A percentile compares a stretch with the other conserved stretches of the same genome.
Evolutionary conservation across 1,140 invertebrate species (phyloP).

Genomic region (Octopus bimaculoides): DNA sequence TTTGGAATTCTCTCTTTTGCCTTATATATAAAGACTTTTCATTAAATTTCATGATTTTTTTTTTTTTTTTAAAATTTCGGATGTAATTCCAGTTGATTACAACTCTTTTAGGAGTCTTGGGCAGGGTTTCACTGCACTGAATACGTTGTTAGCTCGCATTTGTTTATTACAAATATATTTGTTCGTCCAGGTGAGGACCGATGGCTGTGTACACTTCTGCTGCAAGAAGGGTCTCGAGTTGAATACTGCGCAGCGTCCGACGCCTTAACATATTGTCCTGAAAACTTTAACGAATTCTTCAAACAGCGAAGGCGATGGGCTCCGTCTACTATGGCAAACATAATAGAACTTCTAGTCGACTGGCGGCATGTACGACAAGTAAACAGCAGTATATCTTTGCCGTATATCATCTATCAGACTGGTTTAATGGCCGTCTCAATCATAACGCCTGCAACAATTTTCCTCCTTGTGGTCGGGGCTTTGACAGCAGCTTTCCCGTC

Average conservation of each 20-base stretch:
- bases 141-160: no score
- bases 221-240: constrained; percentile 66
- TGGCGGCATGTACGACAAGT: constrained; percentile 47
- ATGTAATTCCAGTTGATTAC: no score
- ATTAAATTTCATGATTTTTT: no score
- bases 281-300: constrained; percentile 67
- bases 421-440: constrained; percentile 61
- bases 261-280: constrained; percentile 67
- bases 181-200: constrained; percentile 64
- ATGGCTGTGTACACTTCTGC: constrained; percentile 66
- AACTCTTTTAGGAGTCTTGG: no score
- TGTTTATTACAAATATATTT: constrained; percentile 44
- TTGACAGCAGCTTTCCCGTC: constrained; percentile 58
- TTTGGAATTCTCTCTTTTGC: no score
- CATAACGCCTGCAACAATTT: constrained; percentile 66
- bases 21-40: no score
- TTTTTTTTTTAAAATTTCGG: no score
- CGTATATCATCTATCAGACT: constrained; percentile 48
- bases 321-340: constrained; percentile 69
- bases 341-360: constrained; percentile 62
- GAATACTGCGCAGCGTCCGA: constrained; percentile 68
- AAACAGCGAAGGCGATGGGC: constrained; percentile 68
- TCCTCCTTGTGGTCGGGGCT: constrained; percentile 66
- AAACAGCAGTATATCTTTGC: constrained; percentile 39
- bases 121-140: no score